Conservation (phyloP, 2,888 invertebrate genomes). For the Xylophagus ater region DNA sequence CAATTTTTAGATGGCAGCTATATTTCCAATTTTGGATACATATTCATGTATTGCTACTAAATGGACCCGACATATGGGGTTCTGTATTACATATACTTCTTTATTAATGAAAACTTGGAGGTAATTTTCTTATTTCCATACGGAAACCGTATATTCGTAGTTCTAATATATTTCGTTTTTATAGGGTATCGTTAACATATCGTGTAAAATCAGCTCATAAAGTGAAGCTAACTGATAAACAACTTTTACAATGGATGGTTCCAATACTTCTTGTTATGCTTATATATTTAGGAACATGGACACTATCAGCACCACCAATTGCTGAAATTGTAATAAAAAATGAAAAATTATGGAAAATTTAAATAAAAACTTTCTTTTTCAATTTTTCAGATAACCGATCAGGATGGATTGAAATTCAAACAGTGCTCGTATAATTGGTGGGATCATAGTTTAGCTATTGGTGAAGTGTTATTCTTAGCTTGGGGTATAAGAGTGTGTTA, state of each 20-base stretch:
- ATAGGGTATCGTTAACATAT: conserved; percentile 81
- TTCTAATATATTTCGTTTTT: conserved; percentile 21
- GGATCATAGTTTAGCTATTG: conserved; percentile 86
- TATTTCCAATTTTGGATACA: conserved; percentile 76
- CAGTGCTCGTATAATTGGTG: conserved; percentile 90
- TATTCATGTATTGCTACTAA: conserved; percentile 82
- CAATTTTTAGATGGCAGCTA: conserved; percentile 71
- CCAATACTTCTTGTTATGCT: conserved; percentile 83
- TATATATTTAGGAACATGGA: conserved; percentile 84
- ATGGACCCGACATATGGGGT: conserved; percentile 88
- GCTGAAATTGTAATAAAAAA: conserved; percentile 54
- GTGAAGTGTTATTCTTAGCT: conserved; percentile 62
- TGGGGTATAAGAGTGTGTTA: conserved; percentile 82
- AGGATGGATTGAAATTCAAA: conserved; percentile 68
- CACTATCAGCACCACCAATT: conserved; percentile 72
- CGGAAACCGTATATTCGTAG: too few species aligned
- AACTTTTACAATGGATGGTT: conserved; percentile 84
- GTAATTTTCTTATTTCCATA: conserved; percentile 39
- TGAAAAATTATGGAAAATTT: conserved; percentile 63
- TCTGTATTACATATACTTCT: conserved; percentile 86
- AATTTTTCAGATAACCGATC: conserved; percentile 52
- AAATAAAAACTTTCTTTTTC: conserved; percentile 26
- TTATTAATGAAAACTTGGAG: conserved; percentile 91
- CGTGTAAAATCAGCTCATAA: conserved; percentile 89
- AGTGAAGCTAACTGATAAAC: conserved; percentile 84